A percentile compares a stretch with the other conserved stretches of the same genome.
phyloP scores from a whole-genome alignment of 2,888 invertebrate species.

The Agrochola circellaris region DNA sequence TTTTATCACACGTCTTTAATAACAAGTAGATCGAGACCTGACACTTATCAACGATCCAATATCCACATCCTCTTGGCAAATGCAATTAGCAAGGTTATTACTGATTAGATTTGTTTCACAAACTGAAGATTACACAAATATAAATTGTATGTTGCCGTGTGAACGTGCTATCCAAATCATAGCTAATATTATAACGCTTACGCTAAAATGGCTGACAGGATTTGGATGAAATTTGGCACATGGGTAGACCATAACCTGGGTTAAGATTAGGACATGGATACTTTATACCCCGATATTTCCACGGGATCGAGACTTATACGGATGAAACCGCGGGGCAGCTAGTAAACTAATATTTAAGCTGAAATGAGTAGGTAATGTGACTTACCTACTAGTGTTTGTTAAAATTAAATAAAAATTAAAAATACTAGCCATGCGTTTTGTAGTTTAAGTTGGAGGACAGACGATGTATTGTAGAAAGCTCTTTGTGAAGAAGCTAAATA shows the following conservation, averaged over 20 bases:
- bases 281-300: too few species aligned
- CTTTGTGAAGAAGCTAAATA: background rate
- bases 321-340: too few species aligned
- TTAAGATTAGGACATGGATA: too few species aligned
- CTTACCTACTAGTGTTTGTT: background rate
- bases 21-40: constrained; percentile 16
- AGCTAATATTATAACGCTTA: too few species aligned
- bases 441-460: too few species aligned
- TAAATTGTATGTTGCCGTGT: background rate
- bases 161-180: background rate
- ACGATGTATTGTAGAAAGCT: too few species aligned
- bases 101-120: constrained; percentile 41
- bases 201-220: too few species aligned
- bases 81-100: constrained; percentile 50
- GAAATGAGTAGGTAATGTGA: background rate
- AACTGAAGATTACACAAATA: constrained; percentile 30
- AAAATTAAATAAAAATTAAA: background rate
- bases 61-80: constrained; percentile 41
- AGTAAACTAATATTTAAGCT: constrained; percentile 12
- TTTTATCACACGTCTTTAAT: constrained; percentile 22
- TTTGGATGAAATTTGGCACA: too few species aligned
- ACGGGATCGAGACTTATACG: too few species aligned
- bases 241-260: too few species aligned
- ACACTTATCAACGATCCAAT: constrained; percentile 29
- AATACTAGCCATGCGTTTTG: background rate